These are phyloP conservation scores for Bungarus multicinctus DNA, from an alignment of 2,113 vertebrate genomes.

Conservation along the genomic window DNA sequence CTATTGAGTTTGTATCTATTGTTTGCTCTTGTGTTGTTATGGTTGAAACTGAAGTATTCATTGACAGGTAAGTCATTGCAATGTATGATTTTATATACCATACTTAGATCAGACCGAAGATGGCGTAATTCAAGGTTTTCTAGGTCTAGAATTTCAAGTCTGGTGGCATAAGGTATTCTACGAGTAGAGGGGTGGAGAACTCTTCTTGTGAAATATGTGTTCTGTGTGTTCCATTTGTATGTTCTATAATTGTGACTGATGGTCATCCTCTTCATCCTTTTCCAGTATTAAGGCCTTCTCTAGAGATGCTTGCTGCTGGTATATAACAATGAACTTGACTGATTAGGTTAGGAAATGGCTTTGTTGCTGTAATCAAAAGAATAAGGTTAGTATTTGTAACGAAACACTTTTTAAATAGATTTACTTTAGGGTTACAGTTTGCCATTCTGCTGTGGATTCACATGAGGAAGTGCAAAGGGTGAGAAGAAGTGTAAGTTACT, in stretches of 20 bases:
- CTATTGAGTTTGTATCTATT: no score
- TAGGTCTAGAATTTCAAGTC: no score
- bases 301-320: not conserved
- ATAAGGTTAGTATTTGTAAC: not conserved
- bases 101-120: no score
- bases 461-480: not conserved
- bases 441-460: not conserved
- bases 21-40: no score
- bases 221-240: not conserved
- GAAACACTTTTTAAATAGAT: not conserved
- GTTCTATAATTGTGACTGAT: not conserved
- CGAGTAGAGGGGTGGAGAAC: no score
- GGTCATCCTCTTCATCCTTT: not conserved
- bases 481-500: not conserved
- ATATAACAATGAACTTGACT: not conserved
- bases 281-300: not conserved
- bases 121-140: no score
- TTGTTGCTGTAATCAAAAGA: not conserved
- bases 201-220: no score
- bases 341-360: not conserved
- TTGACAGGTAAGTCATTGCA: no score
- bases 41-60: no score
- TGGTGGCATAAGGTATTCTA: no score
- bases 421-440: not conserved
- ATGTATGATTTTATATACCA: no score